Conservation (phyloP, 2,113 vertebrate genomes). For the Gavialis gangeticus region DNA sequence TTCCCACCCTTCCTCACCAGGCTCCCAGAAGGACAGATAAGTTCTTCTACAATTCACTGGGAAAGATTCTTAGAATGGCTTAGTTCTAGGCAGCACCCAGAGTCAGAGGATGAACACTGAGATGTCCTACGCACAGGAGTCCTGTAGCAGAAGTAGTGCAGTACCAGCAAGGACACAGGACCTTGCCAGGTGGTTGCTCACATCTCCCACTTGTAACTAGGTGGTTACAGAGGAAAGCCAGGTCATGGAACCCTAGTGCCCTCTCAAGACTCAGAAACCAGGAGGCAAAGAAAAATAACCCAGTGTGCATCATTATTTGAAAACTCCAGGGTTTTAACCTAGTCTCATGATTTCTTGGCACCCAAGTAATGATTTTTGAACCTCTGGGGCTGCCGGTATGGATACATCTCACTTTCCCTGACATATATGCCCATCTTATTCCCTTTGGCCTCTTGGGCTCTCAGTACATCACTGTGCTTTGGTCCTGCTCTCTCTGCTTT, state of each 20-base stretch:
- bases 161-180: background rate
- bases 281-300: background rate
- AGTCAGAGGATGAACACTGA: background rate
- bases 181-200: background rate
- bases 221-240: background rate
- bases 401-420: background rate
- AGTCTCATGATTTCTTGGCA: background rate
- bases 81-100: background rate
- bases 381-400: background rate
- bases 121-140: background rate
- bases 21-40: background rate
- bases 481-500: background rate
- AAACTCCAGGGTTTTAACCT: background rate
- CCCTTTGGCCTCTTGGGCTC: rapidly evolving
- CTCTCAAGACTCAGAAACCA: background rate
- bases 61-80: background rate
- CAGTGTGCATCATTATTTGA: background rate
- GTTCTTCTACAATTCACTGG: too few species aligned
- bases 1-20: background rate
- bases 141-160: background rate
- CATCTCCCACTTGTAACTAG: too few species aligned
- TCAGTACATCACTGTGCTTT: background rate
- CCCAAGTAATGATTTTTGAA: background rate
- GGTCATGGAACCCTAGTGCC: background rate
- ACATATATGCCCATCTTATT: background rate